These are phyloP conservation scores for Polypedilum pembai DNA, from an alignment of 1,140 invertebrate genomes.

Conservation along the genomic window DNA sequence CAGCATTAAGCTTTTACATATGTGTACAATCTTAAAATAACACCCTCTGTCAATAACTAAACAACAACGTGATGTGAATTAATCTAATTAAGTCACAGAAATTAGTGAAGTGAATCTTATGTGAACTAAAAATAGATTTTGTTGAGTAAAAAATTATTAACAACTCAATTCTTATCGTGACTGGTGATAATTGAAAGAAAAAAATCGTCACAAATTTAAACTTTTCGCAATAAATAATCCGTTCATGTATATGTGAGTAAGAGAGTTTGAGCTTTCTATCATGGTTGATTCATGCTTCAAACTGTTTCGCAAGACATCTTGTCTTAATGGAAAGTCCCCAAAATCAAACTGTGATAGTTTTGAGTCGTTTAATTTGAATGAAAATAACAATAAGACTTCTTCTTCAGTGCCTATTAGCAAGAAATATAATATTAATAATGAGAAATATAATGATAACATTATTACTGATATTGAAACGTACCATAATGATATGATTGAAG, in stretches of 20 bases:
- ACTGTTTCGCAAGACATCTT: neutral
- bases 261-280: neutral
- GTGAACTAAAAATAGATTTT: slow-evolving; percentile 5
- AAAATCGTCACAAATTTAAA: slow-evolving; percentile 1
- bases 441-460: neutral
- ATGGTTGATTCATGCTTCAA: slow-evolving; percentile 25
- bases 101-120: neutral
- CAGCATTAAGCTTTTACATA: too few relatives aligned
- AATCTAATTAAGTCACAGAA: slow-evolving; percentile 7
- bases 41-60: too few relatives aligned
- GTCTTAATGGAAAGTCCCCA: neutral
- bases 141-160: neutral
- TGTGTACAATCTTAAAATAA: too few relatives aligned
- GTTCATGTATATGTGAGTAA: neutral
- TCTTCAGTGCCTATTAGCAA: too few relatives aligned
- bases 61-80: neutral
- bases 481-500: neutral
- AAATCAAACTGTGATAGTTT: neutral
- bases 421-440: neutral
- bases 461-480: neutral
- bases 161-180: neutral
- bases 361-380: neutral
- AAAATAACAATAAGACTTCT: neutral
- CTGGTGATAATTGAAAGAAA: neutral
- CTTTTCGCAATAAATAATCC: too few relatives aligned